These are phyloP conservation scores for Nomada ruficornis DNA, from an alignment of 2,888 invertebrate species.

Conservation along the genomic window DNA sequence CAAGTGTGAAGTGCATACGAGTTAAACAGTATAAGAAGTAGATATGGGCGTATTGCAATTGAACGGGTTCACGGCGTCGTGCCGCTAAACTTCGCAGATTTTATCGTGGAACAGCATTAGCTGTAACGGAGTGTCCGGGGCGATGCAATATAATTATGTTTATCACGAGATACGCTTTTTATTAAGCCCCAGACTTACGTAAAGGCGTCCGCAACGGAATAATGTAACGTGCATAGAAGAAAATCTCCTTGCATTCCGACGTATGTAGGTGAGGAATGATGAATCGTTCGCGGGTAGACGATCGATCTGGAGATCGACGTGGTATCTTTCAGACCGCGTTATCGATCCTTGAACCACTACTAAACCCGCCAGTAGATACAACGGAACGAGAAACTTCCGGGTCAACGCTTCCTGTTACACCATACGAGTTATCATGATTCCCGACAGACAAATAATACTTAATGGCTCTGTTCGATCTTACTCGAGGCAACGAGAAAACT, in stretches of 20 bases:
- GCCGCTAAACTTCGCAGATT: slow-evolving; percentile 64
- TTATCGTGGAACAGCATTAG: slow-evolving; percentile 59
- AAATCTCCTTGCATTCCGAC: slow-evolving; percentile 31
- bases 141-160: slow-evolving; percentile 62
- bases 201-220: slow-evolving; percentile 31
- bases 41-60: slow-evolving; percentile 52
- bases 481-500: not conserved
- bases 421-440: not conserved
- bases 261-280: slow-evolving; percentile 33
- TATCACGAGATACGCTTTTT: slow-evolving; percentile 50
- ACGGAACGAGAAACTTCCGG: slow-evolving; percentile 41
- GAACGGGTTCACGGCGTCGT: slow-evolving; percentile 32
- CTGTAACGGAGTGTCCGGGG: slow-evolving; percentile 59
- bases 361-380: slow-evolving; percentile 33
- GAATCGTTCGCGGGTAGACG: slow-evolving; percentile 41
- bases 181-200: slow-evolving; percentile 23
- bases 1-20: slow-evolving; percentile 44
- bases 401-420: slow-evolving; percentile 39
- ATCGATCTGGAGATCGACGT: slow-evolving; percentile 49
- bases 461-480: not conserved
- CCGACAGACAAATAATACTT: not conserved
- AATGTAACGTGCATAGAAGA: slow-evolving; percentile 33
- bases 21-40: slow-evolving; percentile 25
- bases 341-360: slow-evolving; percentile 42
- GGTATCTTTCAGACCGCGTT: slow-evolving; percentile 41